Base-by-base conservation (phyloP, 2,797 vertebrate genomes). In the Ctenosaura bakeri region DNA sequence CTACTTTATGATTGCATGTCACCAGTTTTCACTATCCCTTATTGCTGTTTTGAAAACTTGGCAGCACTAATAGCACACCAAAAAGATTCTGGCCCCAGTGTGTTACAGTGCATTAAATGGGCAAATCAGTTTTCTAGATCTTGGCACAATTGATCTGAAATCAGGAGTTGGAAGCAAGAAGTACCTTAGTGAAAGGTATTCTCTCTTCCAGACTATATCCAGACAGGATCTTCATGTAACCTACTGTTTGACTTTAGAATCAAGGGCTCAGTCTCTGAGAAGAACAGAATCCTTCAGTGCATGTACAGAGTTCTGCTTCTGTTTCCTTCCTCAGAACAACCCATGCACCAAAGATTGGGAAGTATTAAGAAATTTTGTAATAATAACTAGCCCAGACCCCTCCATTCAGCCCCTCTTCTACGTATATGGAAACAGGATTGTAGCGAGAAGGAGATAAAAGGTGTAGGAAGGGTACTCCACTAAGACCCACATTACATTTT, bases 281-380 rank as follows among this genome's bases (percentile, higher is more conserved):
- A 73, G 20, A 85, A 14, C 20, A 38, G 29, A 80, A 32, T 69
- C 52, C 10, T 38, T n/a, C 12, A n/a, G 62, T 8, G 7, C 83
- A 66, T 56, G n/a, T 54, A 4, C 22, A 78, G 56, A 54, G 20
- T 66, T 59, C 35, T 62, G 29, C 26, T 66, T 66, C 64, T 29
- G 24, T 79, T 85, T 46, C 88, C 38, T 79, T 13, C 42, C 56
- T 64, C 29, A 71, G 46, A 71, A 85, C 42, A 52, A 85, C 35
- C 29, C 29, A 64, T 46, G 32, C 42, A 87, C 38, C 46, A 79
- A 79, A 79, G 32, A n/a, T 69, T 80, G 77, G 62, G 38, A 56
- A 86, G 50, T 71, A 32, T 80, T 85, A 69, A 76, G 32, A 78
- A 84, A 54, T 35, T 16, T 54, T 80, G 29, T 29, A 88, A 38